Base-by-base conservation (phyloP, 2,113 vertebrate species). In the Phalacrocorax carbo region DNA sequence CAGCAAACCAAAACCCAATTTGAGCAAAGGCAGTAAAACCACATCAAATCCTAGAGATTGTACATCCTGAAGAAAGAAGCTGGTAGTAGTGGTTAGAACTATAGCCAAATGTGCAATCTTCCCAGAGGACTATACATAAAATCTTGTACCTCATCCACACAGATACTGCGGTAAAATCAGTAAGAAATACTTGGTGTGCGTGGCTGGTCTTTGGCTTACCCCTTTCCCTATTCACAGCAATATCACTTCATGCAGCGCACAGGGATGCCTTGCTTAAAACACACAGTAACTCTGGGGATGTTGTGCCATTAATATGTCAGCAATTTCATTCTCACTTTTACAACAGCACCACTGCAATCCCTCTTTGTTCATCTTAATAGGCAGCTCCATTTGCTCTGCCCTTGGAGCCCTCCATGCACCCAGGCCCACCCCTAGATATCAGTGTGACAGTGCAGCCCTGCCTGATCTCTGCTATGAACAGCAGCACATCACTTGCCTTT, bases 401-500 rank as follows among this genome's bases (percentile, higher is more conserved):
- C 14, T 15, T 44, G 38, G 26, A 11, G 9, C 1, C 10, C 32
- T 0, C 0, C 29, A 4, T 6, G 42, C 6, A 42, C 29, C n/a
- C 61, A 54, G 36, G 8, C 9, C 30, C 52, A 46, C 4, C 5
- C 20, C 36, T 44, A 34, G 21, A 19, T 30, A 4, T 34, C 23
- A 30, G 17, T 13, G 20, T 69, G 46, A 34, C 18, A 17, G 4
- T 13, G 10, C 57, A 62, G 70, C 25, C 38, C 29, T 82, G 26
- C 73, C n/a, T 58, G 17, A 5, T 12, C 66, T 40, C 48, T 52
- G 30, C 86, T 78, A 77, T 9, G 4, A 66, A 15, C 32, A 20
- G 11, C 30, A 29, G 21, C 34, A 55, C 48, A 20, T 26, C 27
- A 18, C 36, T n/a, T 5, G 7, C 29, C 26, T 87, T 64, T 32